Evolutionary conservation across 1,140 invertebrate species (phyloP).

Genomic region (Brachionus rubens): DNA sequence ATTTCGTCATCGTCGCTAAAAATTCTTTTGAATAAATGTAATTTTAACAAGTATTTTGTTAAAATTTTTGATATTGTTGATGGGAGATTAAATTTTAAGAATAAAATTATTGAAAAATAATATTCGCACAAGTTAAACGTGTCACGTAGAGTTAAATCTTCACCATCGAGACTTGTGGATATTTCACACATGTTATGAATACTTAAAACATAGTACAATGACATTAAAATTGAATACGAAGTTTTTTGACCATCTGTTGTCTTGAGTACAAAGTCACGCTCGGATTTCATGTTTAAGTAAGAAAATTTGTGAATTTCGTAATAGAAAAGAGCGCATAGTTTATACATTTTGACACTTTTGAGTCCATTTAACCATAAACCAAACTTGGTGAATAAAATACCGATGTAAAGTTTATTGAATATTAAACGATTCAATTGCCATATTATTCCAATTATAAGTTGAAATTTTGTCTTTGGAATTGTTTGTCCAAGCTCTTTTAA

Average conservation of each 20-base stretch:
- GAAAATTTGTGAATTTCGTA: conserved; percentile 40
- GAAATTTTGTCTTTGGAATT: conserved; percentile 8
- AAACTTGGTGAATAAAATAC: not conserved
- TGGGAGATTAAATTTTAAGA: not conserved
- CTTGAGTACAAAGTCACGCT: not conserved
- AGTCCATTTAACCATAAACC: conserved; percentile 15
- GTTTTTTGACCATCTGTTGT: not conserved
- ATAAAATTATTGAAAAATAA: conserved; percentile 5
- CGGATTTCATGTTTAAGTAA: conserved; percentile 29
- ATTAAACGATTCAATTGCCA: conserved; percentile 17
- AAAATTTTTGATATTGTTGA: conserved; percentile 20
- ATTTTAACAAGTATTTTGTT: conserved; percentile 18
- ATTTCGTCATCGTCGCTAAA: not conserved
- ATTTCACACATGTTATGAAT: conserved; percentile 32
- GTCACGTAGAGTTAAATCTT: not conserved
- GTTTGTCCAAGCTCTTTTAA: conserved; percentile 31
- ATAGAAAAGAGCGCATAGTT: conserved; percentile 32
- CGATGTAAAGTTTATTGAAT: conserved; percentile 13
- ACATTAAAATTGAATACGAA: conserved; percentile 25
- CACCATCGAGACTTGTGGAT: not conserved
- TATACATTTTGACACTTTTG: conserved; percentile 21
- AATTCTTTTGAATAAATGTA: not conserved
- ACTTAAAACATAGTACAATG: conserved; percentile 8
- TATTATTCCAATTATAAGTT: not conserved
- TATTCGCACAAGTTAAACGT: conserved; percentile 9